Base-by-base conservation (phyloP, 2,113 vertebrate genomes). In the Platycercus adscitus region DNA sequence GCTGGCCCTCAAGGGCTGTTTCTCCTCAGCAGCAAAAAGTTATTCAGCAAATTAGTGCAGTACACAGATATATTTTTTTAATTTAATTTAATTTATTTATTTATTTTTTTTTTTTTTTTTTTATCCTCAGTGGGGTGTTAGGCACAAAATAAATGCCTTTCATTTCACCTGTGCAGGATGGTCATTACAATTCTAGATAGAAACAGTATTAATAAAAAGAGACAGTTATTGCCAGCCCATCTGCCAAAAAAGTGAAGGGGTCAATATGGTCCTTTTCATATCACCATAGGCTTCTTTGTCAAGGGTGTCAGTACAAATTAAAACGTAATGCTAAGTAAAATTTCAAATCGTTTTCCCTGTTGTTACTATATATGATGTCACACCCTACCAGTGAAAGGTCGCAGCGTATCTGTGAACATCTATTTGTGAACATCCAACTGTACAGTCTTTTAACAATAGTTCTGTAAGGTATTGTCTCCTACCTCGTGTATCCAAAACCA, bases 121-220 rank as follows among this genome's bases (percentile, higher is more conserved):
- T 49, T 8, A 33, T 33, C 1, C 13, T 78, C 64, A 84, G 55
- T 90, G 77, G 81, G 31, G 23, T 96, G 93, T 91, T 86, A 92
- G 63, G 80, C 14, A 39, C 49, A 69, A 94, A 98, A 95, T 49
- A 95, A 96, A 97, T 91, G 91, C 83, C 77, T 97, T 98, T 97
- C 86, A 96, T 97, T 98, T 97, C 95, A 87, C 88, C 91, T 96
- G 12, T 46, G 79, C 93, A 63, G 86, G 73, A 68, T 77, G 79
- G 72, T 72, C 89, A 88, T 96, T 97, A 89, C 4, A 18, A 47
- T 86, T 91, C 86, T 86, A 96, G 93, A 95, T 95, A 92, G 95
- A 97, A 97, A 96, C 94, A 97, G 13, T 93, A 93, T 91, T 97
- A 93, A 93, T 85, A 97, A 95, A 95, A 95, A 73, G 84, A 95